Evolutionary conservation across 2,113 vertebrate species (phyloP).

Genomic region (Tupaia chinensis): DNA sequence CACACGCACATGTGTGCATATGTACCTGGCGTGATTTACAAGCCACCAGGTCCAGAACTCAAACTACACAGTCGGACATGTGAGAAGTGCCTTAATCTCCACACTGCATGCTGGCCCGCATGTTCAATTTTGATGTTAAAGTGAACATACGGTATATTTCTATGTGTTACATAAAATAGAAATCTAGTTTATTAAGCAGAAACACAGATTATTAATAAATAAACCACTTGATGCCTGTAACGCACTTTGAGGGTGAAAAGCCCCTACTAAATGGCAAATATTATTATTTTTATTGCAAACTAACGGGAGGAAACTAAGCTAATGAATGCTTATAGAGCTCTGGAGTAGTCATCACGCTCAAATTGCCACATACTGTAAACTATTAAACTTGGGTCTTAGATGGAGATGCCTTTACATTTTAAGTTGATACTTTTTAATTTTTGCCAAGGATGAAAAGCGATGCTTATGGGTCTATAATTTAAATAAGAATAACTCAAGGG

Average conservation of each 20-base stretch:
- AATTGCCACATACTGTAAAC: conserved; percentile 74
- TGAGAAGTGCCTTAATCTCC: too few relatives aligned
- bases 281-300: conserved; percentile 82
- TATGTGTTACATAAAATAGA: conserved; percentile 73
- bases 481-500: conserved; percentile 71
- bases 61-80: too few relatives aligned
- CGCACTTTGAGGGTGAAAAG: conserved; percentile 78
- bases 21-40: too few relatives aligned
- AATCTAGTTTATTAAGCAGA: conserved; percentile 86
- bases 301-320: conserved; percentile 78
- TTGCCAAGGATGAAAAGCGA: conserved; percentile 74
- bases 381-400: conserved; percentile 77
- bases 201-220: conserved; percentile 83
- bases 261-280: conserved; percentile 81
- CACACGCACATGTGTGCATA: too few relatives aligned
- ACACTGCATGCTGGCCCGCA: too few relatives aligned
- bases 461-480: conserved; percentile 76
- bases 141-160: conserved; percentile 36
- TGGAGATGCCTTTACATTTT: conserved; percentile 74
- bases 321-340: conserved; percentile 82
- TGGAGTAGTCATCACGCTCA: conserved; percentile 80
- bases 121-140: conserved; percentile 74
- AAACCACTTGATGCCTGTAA: conserved; percentile 77
- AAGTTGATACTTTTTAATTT: conserved; percentile 77
- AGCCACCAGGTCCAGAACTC: too few relatives aligned